Evolutionary conservation across 2,113 vertebrate genomes (phyloP).

Genomic region (Psittacus erithacus): DNA sequence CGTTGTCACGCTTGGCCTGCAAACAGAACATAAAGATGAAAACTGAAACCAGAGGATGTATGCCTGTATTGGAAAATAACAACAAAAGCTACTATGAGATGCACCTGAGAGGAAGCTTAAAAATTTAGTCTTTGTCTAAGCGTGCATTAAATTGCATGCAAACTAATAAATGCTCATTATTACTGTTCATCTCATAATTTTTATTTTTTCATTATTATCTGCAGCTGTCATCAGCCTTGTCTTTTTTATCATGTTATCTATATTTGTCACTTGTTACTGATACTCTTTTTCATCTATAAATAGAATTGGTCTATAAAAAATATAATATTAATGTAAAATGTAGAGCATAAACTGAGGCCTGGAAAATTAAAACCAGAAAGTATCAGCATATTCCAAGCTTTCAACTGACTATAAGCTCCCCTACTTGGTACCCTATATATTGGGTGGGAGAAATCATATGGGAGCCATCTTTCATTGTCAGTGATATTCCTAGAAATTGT

Average conservation of each 20-base stretch:
- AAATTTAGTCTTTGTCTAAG: background rate
- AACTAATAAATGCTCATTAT: background rate
- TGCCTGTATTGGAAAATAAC: background rate
- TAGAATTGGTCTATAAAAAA: background rate
- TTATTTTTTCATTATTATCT: background rate
- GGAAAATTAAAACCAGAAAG: background rate
- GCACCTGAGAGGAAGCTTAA: background rate
- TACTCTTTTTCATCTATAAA: background rate
- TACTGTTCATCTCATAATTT: background rate
- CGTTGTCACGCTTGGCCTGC: rapidly evolving
- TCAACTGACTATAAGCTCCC: background rate
- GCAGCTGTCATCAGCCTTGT: background rate
- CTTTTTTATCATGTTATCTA: background rate
- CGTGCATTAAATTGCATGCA: background rate
- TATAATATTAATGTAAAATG: background rate
- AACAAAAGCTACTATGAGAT: background rate
- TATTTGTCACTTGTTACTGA: background rate
- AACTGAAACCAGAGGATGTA: background rate
- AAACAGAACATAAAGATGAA: background rate
- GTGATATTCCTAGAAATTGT: background rate
- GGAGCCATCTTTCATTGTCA: background rate
- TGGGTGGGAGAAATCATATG: background rate
- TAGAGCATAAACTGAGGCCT: background rate
- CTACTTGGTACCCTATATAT: background rate
- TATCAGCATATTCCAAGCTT: background rate